Evolutionary conservation across 2,797 vertebrate species (phyloP).

Genomic region (Macropus fuliginosus): DNA sequence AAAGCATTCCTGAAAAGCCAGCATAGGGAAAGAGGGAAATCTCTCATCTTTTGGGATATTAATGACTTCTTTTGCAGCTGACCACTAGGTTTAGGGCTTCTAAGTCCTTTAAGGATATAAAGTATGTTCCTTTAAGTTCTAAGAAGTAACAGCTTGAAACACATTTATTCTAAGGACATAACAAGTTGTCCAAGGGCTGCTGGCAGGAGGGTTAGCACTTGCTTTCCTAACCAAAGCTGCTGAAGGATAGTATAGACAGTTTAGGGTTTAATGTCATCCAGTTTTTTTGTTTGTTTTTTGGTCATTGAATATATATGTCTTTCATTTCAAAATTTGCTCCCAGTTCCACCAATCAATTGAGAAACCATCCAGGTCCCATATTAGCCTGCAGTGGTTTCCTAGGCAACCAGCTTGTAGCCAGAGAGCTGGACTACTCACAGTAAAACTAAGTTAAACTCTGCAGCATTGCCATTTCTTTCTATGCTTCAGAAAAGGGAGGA

Average conservation of each 20-base stretch:
- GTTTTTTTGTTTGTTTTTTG: background rate
- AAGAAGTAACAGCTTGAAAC: background rate
- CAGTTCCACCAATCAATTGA: constrained; percentile 49
- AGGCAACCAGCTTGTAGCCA: constrained; percentile 80
- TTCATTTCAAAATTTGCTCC: constrained; percentile 13
- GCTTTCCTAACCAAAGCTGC: background rate
- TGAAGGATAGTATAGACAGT: background rate
- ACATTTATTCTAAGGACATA: background rate
- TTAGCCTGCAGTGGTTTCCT: constrained; percentile 80
- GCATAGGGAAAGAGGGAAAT: background rate
- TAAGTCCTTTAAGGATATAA: background rate
- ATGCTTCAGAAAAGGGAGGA: constrained; percentile 57
- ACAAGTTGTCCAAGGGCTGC: background rate
- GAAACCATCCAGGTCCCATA: constrained; percentile 74
- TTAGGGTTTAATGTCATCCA: background rate
- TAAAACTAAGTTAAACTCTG: constrained; percentile 69
- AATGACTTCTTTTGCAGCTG: background rate
- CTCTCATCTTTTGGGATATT: background rate
- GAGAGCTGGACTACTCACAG: constrained; percentile 52
- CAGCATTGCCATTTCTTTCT: constrained; percentile 53
- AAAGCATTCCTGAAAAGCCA: background rate
- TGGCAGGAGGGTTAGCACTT: background rate
- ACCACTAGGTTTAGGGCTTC: background rate
- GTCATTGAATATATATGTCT: background rate
- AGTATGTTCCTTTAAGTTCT: background rate